A percentile compares a stretch with the other conserved stretches of the same genome.
These are phyloP conservation scores for Orientallactaga sibirica DNA, from an alignment of 2,797 vertebrate species.

Conservation along the genomic window DNA sequence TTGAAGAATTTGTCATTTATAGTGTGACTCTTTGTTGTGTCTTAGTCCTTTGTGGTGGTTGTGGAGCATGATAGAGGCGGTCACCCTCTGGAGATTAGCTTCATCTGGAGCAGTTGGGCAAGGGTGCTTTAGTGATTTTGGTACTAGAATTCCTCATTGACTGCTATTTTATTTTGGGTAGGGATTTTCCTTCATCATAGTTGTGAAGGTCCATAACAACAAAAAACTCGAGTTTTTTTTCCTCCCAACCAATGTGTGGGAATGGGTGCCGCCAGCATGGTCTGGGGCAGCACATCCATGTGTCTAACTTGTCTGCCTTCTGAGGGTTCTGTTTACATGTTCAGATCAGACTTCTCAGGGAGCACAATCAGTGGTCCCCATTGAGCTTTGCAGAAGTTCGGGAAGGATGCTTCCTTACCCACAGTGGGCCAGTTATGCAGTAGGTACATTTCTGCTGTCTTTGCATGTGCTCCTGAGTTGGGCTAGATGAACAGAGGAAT, in stretches of 20 bases:
- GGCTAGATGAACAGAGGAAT: not conserved
- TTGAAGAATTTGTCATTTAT: not conserved
- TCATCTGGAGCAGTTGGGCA: not conserved
- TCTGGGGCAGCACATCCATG: not conserved
- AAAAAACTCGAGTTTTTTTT: not conserved
- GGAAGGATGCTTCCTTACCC: not conserved
- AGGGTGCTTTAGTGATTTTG: not conserved
- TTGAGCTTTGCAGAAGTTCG: not conserved
- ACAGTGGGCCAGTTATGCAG: not conserved
- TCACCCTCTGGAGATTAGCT: too few species aligned
- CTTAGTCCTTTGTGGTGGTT: not conserved
- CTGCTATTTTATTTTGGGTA: slow-evolving; percentile 22
- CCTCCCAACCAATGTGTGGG: not conserved
- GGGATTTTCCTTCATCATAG: not conserved
- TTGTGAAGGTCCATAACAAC: not conserved
- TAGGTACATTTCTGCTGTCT: not conserved
- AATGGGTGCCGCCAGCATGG: rapidly evolving
- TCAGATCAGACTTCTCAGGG: not conserved
- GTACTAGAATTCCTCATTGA: not conserved
- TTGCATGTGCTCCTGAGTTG: not conserved
- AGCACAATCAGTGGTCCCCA: not conserved
- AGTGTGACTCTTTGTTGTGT: not conserved
- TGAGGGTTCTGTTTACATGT: not conserved
- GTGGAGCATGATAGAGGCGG: not conserved
- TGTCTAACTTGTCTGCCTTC: not conserved